Evolutionary conservation across 2,797 vertebrate genomes (phyloP), one percentile per base, ranked within the genome.

Genomic region (Paedocypris micromegethes): DNA sequence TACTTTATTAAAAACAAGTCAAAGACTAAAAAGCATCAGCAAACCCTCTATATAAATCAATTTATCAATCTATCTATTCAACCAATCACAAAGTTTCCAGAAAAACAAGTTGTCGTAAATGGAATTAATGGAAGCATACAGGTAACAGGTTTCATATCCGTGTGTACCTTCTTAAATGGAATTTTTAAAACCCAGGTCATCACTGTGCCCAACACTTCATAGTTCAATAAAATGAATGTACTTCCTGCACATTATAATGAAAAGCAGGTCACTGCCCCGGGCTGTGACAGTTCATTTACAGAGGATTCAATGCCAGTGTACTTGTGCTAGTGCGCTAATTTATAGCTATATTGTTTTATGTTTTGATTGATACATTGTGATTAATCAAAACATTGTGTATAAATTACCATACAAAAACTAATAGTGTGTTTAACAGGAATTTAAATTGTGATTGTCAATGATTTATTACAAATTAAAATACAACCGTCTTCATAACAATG

Each of bases 261-360:
- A 83, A 87, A 85, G 76, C 79, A 86, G 84, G 83, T 86, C 82
- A 86, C 63, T 58, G 81, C 79, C 81, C 79, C 63, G 74, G 57
- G 51, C 68, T 41, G 46, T 64, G 58, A 54, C 76, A 47, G 4
- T 75, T 64, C 75, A 67, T 66, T 78, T 83, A 78, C 69, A 69
- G 76, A 72, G 66, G 39, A 53, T 73, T 79, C 60, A 69, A 52
- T 77, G 77, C 76, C 75, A 80, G 78, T 68, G 60, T 62, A 75
- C 68, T 37, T 47, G 53, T 56, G 68, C 52, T 64, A 66, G 46
- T 59, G 23, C 23, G 64, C 58, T 70, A 57, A 46, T 58, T 70
- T 46, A 58, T n/a, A 70, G 42, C 60, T n/a, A n/a, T 23, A 23
- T 23, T 23, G 23, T 23, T 23, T 23, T 23, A 23, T 23, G 23